Conservation (phyloP, 2,113 vertebrate species). For the Phalacrocorax brasilianus region DNA sequence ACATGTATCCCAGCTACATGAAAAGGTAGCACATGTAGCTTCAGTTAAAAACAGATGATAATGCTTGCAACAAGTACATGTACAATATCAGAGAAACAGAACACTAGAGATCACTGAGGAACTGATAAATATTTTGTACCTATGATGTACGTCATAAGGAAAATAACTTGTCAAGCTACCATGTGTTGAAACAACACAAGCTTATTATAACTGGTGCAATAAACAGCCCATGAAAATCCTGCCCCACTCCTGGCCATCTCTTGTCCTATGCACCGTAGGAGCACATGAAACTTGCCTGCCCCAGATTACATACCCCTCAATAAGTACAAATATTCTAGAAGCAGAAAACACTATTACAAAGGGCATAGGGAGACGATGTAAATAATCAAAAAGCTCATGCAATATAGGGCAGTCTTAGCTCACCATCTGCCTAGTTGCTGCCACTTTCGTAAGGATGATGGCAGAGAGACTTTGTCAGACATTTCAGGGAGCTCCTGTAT, state of each 20-base stretch:
- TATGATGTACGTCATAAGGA: not conserved
- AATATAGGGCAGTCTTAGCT: not conserved
- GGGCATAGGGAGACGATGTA: not conserved
- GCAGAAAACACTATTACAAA: not conserved
- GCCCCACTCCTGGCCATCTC: not conserved
- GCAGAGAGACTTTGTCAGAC: not conserved
- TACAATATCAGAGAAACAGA: not conserved
- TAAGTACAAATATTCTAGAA: not conserved
- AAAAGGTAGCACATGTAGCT: not conserved
- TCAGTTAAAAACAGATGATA: not conserved
- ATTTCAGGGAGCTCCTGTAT: not conserved
- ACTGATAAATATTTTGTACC: not conserved
- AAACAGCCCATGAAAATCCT: not conserved
- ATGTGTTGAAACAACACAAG: not conserved
- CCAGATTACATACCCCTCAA: not conserved
- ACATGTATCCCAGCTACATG: not conserved
- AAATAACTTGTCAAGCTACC: not conserved
- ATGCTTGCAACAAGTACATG: not conserved
- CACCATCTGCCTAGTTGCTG: not conserved
- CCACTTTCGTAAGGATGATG: not conserved
- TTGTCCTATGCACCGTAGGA: not conserved
- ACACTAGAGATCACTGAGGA: not conserved
- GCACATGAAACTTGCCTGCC: not conserved
- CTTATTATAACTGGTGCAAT: not conserved
- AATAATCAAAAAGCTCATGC: not conserved